Base-by-base conservation (phyloP, 2,888 invertebrate genomes). In the Drosophila mercatorum region DNA sequence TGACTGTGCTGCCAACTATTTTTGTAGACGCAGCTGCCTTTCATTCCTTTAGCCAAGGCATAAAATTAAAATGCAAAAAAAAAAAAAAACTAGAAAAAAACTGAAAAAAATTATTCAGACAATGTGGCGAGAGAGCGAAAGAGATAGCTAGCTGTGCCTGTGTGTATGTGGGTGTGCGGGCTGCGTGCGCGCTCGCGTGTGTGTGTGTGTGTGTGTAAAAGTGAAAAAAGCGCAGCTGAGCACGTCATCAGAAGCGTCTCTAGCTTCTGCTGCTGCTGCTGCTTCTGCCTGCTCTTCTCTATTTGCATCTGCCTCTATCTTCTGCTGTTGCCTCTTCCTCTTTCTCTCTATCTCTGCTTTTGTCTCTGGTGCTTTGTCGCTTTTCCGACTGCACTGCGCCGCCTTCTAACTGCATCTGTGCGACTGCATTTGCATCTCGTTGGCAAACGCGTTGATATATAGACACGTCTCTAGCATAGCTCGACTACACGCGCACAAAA, bases 201-300 rank as follows among this genome's bases (percentile, higher is more conserved):
- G 40, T n/a, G 52, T 40, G 52, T 58, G 34, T 17, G 49, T 31
- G 46, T 68, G 38, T 63, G 61, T 66, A 72, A 85, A 83, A 81
- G 79, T 81, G 77, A 76, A 83, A 83, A 83, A 86, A 86, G 84
- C 84, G 87, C 84, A 84, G 80, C 81, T 86, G 81, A 86, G 75
- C 68, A 71, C 80, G 70, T 82, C 78, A 74, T 80, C 86, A 81
- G 82, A 83, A 78, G 83, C 76, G 57, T 66, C 73, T 62, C 57
- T 69, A 63, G 62, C 51, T 75, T 51, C 46, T 11, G 58, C 22
- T 51, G 11, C 61, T 52, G 41, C 68, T 49, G 64, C 46, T 57
- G 46, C 59, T 52, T 65, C 53, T 58, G 47, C 51, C 59, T 58
- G 5, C 60, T 56, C 40, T 57, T 36, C 44, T 41, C 51, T 55